phyloP scores from a whole-genome alignment of 1,140 invertebrate species.

The Antheraea pernyi region DNA sequence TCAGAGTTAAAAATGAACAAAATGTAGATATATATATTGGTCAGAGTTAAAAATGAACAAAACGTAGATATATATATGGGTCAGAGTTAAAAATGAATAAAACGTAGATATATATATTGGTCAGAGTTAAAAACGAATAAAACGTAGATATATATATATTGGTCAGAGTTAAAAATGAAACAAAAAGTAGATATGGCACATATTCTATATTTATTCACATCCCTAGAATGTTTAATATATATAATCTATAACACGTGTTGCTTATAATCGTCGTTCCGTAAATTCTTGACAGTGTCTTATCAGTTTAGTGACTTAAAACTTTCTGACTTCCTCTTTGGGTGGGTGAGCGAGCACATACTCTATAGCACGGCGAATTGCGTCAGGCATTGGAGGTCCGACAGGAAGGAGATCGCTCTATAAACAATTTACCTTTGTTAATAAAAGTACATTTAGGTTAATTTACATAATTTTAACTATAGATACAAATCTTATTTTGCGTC shows the following conservation, averaged over 20 bases:
- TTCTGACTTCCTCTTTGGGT: conserved; percentile 9
- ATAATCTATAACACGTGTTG: background rate
- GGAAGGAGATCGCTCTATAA: conserved; percentile 75
- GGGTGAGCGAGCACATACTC: conserved; percentile 58
- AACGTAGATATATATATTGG: too few relatives aligned
- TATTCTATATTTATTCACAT: conserved; percentile 13
- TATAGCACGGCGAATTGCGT: conserved; percentile 46
- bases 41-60: too few relatives aligned
- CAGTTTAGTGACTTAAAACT: background rate
- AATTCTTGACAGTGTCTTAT: background rate
- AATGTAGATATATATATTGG: too few relatives aligned
- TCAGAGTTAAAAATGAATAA: too few relatives aligned
- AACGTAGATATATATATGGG: too few relatives aligned
- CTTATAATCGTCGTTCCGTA: background rate
- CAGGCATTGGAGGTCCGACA: conserved; percentile 80
- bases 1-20: too few relatives aligned
- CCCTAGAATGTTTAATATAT: background rate
- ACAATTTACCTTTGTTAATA: background rate
- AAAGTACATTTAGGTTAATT: conserved; percentile 22
- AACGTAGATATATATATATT: too few relatives aligned
- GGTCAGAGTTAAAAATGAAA: background rate
- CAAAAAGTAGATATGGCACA: conserved; percentile 17
- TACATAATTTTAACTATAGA: background rate
- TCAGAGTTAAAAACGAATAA: too few relatives aligned
- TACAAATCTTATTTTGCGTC: background rate